Evolutionary conservation across 2,797 vertebrate species (phyloP), one percentile per base, ranked within the genome.

Genomic region (Rhynchotus rufescens): DNA sequence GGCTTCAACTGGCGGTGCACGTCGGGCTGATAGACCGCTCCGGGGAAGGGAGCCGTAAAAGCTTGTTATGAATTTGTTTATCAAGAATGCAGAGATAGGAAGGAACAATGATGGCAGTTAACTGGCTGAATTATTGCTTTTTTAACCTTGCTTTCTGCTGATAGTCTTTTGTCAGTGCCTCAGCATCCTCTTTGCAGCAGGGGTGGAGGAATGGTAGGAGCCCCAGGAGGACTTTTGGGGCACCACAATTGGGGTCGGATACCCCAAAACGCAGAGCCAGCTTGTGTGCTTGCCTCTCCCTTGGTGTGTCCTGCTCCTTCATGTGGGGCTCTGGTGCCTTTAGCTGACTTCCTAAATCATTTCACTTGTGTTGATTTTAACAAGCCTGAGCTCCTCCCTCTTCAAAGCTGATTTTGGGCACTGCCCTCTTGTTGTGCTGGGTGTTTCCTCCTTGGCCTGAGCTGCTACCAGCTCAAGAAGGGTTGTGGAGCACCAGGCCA

Each of bases 61-160:
- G 71, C 89, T 95, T 91, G 93, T 93, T 96, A 93, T 80, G 94
- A 90, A 84, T 96, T 90, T 90, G 94, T 93, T 96, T 89, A 83
- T 93, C 97, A 62, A 91, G 87, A 88, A 73, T 4, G 69, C 81
- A 65, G 86, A 78, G 89, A 87, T 67, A 72, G 80, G 91, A 47
- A 90, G 69, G 67, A 93, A 40, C 14, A 49, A 38, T 1, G 5
- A 66, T 45, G 56, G 79, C 92, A 79, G 87, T 96, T 88, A 94
- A 93, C 60, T 16, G 60, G 49, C 89, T 88, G 83, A 88, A 61
- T 94, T 87, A 90, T 79, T 75, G 84, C 28, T 89, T 80, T 82
- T 89, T 89, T 86, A 77, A 82, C 95, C 94, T 96, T 93, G 91
- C 36, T 84, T 80, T 94, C 80, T 83, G 67, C 40, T 38, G 44